Evolutionary conservation across 2,888 invertebrate species (phyloP).

Genomic region (Ectemnius lituratus): DNA sequence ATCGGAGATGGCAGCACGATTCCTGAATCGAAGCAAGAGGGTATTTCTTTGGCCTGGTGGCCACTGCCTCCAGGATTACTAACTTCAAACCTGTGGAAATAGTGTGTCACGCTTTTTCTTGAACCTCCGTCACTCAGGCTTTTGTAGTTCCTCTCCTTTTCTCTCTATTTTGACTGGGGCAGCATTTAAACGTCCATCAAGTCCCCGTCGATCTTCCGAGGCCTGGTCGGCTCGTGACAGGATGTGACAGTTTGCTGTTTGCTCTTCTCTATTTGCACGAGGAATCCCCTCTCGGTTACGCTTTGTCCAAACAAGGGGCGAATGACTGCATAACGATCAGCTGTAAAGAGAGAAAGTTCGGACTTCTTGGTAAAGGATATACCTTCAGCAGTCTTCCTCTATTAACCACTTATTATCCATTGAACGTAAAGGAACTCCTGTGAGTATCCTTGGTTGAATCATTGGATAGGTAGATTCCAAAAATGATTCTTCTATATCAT

Average conservation of each 20-base stretch:
- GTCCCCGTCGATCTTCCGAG: not conserved
- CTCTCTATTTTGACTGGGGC: not conserved
- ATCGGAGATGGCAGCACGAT: slow-evolving; percentile 49
- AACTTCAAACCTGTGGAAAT: no score
- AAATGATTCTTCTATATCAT: no score
- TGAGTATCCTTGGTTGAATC: no score
- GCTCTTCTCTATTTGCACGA: slow-evolving; percentile 65
- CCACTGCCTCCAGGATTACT: no score
- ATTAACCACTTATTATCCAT: no score
- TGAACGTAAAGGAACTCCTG: no score
- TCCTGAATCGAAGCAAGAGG: not conserved
- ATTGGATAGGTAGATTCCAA: no score
- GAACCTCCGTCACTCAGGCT: no score
- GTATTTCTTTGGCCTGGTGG: no score
- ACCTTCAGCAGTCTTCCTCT: no score
- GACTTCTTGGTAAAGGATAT: not conserved
- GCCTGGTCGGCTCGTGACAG: slow-evolving; percentile 31
- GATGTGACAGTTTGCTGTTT: slow-evolving; percentile 39
- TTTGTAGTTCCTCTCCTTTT: no score
- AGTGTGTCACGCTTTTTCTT: no score
- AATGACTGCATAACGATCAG: slow-evolving; percentile 33
- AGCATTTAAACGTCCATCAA: slow-evolving; percentile 17
- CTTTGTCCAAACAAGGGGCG: slow-evolving; percentile 65
- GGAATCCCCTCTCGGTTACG: slow-evolving; percentile 59
- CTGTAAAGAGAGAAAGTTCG: slow-evolving; percentile 26